Percentiles rank a stretch among this genome's conserved stretches.
These are phyloP conservation scores for Sepiola atlantica DNA, from an alignment of 2,888 invertebrate genomes.

Conservation along the genomic window DNA sequence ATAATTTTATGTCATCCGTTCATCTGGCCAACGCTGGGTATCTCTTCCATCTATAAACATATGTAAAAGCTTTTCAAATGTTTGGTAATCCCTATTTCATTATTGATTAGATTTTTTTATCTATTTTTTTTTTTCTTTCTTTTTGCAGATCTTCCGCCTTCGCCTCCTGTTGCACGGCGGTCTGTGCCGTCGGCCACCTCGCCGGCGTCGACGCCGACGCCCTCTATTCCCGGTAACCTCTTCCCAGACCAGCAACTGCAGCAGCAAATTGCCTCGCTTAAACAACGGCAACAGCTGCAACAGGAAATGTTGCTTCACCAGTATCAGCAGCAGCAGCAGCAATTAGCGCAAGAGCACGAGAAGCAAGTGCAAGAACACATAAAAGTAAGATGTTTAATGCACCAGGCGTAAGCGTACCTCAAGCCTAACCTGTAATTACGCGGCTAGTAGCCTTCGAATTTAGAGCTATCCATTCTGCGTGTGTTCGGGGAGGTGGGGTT, in stretches of 20 bases:
- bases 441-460: background rate
- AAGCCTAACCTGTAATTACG: background rate
- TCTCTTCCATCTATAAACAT: background rate
- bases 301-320: constrained; percentile 70
- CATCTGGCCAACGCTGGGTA: background rate
- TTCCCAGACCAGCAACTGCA: constrained; percentile 64
- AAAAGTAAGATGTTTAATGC: constrained; percentile 57
- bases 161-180: constrained; percentile 63
- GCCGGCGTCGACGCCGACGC: constrained; percentile 47
- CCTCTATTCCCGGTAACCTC: constrained; percentile 49
- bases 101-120: constrained; percentile 9
- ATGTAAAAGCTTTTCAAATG: background rate
- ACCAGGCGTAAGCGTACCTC: background rate
- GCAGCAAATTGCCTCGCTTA: constrained; percentile 67
- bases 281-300: constrained; percentile 72
- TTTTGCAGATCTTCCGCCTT: constrained; percentile 61
- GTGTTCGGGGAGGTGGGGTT: too few species aligned
- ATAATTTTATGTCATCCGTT: background rate
- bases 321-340: constrained; percentile 71
- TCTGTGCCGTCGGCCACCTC: constrained; percentile 55
- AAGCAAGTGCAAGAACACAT: constrained; percentile 72
- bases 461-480: background rate
- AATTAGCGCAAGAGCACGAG: constrained; percentile 71
- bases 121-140: constrained; percentile 41
- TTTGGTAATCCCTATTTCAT: background rate